Conservation (phyloP, 2,888 invertebrate species). For the Sipha maydis region DNA sequence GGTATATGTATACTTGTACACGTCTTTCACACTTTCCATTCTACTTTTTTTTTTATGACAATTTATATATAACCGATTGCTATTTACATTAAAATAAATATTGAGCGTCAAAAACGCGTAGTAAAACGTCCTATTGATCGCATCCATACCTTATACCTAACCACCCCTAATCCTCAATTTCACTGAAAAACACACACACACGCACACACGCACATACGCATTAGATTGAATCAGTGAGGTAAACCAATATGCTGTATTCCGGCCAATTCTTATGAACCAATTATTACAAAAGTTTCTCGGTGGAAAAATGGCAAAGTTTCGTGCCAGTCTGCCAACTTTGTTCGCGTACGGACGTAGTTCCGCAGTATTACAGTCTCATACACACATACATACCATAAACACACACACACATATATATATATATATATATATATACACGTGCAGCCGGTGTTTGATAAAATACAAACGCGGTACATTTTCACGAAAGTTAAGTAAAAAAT, state of each 20-base stretch:
- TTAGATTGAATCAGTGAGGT: conserved; percentile 37
- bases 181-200: conserved; percentile 15
- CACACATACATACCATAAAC: not conserved
- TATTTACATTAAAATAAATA: not conserved
- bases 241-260: not conserved
- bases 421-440: not conserved
- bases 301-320: conserved; percentile 44
- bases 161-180: not conserved
- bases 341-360: not conserved
- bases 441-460: not conserved
- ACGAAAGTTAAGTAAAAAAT: not conserved
- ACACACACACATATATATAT: no score
- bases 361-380: not conserved
- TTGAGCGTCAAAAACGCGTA: not conserved
- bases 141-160: conserved; percentile 13
- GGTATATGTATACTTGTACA: not conserved
- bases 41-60: not conserved
- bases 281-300: conserved; percentile 55
- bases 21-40: not conserved
- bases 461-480: not conserved
- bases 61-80: not conserved
- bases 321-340: conserved; percentile 50
- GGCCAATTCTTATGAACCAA: conserved; percentile 51
- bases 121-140: conserved; percentile 38
- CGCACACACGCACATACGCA: conserved; percentile 2